phyloP scores from a whole-genome alignment of 1,140 invertebrate species.

The Pachypsylla venusta region DNA sequence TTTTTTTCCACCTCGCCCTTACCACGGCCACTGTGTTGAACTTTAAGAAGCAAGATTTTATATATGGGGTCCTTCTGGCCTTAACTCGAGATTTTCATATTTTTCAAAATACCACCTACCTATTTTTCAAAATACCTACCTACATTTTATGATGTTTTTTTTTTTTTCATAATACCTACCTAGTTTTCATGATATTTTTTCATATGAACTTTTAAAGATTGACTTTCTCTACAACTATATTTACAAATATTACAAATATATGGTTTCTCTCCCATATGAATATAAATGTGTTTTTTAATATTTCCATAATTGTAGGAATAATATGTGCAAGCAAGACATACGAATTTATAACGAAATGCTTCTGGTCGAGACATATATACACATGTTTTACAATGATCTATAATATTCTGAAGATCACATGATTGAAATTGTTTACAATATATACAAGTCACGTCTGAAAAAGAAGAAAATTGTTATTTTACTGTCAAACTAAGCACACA shows the following conservation, averaged over 20 bases:
- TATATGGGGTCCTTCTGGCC: too few relatives aligned
- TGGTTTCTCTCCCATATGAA: conserved; percentile 5
- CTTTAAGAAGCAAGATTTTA: too few relatives aligned
- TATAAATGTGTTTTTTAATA: conserved; percentile 1
- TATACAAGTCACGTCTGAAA: neutral
- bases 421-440: neutral
- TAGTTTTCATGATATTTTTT: neutral
- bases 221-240: neutral
- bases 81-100: too few relatives aligned
- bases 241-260: neutral
- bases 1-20: too few relatives aligned
- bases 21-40: too few relatives aligned
- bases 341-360: neutral
- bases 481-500: too few relatives aligned
- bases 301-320: neutral
- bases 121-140: too few relatives aligned
- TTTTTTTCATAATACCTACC: too few relatives aligned
- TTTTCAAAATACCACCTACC: too few relatives aligned
- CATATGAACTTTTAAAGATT: conserved; percentile 9
- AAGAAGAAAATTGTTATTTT: neutral
- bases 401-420: neutral
- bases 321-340: neutral
- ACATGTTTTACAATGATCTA: conserved; percentile 4
- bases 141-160: too few relatives aligned
- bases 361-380: neutral